Conservation (phyloP, 2,113 vertebrate genomes). For the Vulpes vulpes region DNA sequence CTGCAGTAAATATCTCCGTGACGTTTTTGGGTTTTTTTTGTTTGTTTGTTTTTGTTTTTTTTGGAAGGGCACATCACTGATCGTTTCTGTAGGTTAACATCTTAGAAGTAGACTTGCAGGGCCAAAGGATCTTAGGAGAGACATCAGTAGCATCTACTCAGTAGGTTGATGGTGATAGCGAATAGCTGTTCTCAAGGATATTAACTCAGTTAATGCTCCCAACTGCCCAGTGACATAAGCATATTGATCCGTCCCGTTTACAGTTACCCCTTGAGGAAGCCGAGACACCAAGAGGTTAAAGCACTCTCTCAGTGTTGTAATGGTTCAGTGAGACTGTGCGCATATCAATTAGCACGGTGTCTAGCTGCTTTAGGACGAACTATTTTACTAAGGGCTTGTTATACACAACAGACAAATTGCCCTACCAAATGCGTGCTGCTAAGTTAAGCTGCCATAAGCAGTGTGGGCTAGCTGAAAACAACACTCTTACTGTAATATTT, state of each 20-base stretch:
- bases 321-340: not conserved
- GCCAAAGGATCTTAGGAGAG: not conserved
- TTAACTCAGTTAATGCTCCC: not conserved
- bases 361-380: not conserved
- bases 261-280: not conserved
- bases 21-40: too few species aligned
- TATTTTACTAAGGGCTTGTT: not conserved
- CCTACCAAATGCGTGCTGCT: not conserved
- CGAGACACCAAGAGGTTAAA: not conserved
- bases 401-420: not conserved
- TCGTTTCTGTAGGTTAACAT: not conserved
- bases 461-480: too few species aligned
- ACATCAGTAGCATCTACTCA: not conserved
- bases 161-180: rapidly evolving
- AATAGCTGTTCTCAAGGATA: not conserved
- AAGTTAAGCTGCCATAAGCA: not conserved
- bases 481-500: too few species aligned
- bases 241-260: not conserved
- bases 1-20: not conserved
- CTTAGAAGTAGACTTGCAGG: slow-evolving; percentile 10
- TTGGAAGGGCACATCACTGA: not conserved
- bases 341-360: too few species aligned
- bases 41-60: not conserved
- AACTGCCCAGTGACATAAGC: not conserved
- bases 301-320: not conserved